These are phyloP conservation scores for Stenopsyche tienmushanensis DNA, from an alignment of 1,140 invertebrate genomes.

Conservation along the genomic window DNA sequence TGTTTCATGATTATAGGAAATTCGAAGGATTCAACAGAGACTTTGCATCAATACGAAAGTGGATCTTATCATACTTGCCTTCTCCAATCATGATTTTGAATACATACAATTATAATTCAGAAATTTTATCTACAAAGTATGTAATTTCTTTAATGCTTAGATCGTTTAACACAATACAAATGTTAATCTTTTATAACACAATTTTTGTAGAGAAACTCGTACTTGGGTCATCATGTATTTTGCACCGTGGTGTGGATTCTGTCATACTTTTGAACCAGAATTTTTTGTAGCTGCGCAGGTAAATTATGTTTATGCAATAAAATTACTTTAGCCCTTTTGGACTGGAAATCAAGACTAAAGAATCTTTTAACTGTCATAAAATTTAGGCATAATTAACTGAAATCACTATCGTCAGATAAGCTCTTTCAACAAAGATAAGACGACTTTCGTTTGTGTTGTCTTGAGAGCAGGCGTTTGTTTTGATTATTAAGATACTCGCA, in stretches of 20 bases:
- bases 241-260: constrained; percentile 76
- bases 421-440: no score
- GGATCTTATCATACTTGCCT: constrained; percentile 33
- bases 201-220: constrained; percentile 37
- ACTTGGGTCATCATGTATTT: constrained; percentile 74
- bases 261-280: constrained; percentile 68
- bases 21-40: constrained; percentile 17
- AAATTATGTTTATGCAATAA: no score
- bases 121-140: constrained; percentile 45
- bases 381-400: no score
- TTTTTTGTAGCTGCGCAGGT: constrained; percentile 68
- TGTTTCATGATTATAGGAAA: not conserved
- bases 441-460: no score
- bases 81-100: constrained; percentile 46
- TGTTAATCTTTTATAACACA: no score
- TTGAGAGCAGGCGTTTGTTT: not conserved
- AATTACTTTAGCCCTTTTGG: not conserved
- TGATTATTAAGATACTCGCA: no score
- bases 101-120: constrained; percentile 45
- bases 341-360: not conserved
- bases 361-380: not conserved
- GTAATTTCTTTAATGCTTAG: not conserved
- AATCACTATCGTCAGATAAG: no score
- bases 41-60: constrained; percentile 34
- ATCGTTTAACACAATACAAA: not conserved